Base-by-base conservation (phyloP, 2,113 vertebrate species). In the Ramphastos sulfuratus region DNA sequence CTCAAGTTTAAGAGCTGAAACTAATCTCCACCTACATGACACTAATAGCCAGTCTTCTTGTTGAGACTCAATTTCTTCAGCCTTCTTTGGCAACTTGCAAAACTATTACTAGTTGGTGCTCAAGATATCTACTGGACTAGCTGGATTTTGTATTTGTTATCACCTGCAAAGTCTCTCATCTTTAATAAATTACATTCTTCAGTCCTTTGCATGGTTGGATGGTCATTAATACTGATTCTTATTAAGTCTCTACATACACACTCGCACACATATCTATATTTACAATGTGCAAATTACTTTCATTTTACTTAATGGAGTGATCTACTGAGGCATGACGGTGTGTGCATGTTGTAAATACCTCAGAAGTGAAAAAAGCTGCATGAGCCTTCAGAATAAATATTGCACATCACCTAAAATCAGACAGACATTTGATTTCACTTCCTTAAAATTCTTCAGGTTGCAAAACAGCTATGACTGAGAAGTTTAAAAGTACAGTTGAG, bases 331-430 rank as follows among this genome's bases (percentile, higher is more conserved):
- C 82, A 56, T 46, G 71, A 73, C 56, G 30, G 33, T 18, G 4
- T 59, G 35, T 75, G 50, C 66, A 31, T 24, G 14, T 58, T 79
- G 76, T 90, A 92, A 93, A 92, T 90, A 93, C 82, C 90, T 92
- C 46, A 88, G 66, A 71, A 89, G 64, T 35, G 72, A 89, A 92
- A 88, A 69, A 92, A 87, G 37, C 58, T 88, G 31, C 28, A 17
- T 69, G 5, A 92, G 19, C 48, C 44, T 84, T 88, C 92, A 92
- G 80, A 91, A 91, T 80, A 91, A 95, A 94, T 85, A 90, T 71
- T 60, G 78, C 75, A 92, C 60, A 59, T 85, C 87, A 89, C 48
- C 54, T 87, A 82, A 95, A 50, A 52, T 89, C 69, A 94, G 69
- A 55, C 9, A 71, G 66, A 74, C 35, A 69, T 95, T 92, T 95